Conservation (phyloP, 2,797 vertebrate species). For the Picus viridis region DNA sequence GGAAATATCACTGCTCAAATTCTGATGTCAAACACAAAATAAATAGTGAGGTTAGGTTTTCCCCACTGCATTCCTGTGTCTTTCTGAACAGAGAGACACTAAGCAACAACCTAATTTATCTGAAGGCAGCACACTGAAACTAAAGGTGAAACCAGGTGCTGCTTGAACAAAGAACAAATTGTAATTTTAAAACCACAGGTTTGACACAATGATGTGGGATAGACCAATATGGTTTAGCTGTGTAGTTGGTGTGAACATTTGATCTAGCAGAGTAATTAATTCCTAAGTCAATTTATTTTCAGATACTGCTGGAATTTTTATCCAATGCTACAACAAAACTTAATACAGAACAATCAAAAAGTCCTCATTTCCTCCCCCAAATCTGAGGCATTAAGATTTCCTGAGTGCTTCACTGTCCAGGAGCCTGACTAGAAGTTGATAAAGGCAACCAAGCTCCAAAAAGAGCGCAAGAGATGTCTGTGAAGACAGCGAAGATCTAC, state of each 20-base stretch:
- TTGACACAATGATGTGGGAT: accelerated
- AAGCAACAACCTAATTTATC: background rate
- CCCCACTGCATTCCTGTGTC: background rate
- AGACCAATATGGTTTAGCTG: accelerated
- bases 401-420: accelerated
- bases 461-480: accelerated
- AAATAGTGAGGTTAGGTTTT: background rate
- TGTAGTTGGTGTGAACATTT: background rate
- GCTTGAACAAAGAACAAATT: background rate
- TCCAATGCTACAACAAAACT: background rate
- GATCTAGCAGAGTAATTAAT: background rate
- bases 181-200: background rate
- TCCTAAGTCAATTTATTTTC: background rate
- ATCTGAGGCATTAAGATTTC: accelerated
- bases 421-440: background rate
- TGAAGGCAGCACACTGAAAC: background rate
- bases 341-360: background rate
- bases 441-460: accelerated
- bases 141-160: background rate
- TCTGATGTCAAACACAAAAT: background rate
- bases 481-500: accelerated
- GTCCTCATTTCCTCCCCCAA: background rate
- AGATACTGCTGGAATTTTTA: background rate
- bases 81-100: background rate
- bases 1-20: background rate